These are phyloP conservation scores for Drosophila suzukii DNA, from an alignment of 1,140 invertebrate species.

Conservation along the genomic window DNA sequence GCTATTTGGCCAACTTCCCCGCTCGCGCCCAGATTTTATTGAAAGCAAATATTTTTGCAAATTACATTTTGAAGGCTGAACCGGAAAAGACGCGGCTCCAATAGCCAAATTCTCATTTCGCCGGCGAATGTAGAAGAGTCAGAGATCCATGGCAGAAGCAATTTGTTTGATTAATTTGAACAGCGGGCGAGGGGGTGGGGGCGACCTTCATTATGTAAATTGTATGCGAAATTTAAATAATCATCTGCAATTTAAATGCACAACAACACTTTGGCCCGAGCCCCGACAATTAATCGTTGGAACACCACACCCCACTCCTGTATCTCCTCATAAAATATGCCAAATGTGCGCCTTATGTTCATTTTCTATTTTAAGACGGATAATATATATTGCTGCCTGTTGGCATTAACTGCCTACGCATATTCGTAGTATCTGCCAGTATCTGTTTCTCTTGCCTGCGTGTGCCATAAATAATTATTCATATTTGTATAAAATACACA, in stretches of 20 bases:
- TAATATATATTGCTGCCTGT: conserved; percentile 64
- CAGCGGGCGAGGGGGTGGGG: conserved; percentile 11
- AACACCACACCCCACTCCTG: not conserved
- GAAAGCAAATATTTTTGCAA: conserved; percentile 79
- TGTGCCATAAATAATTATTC: conserved; percentile 81
- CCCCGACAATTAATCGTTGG: conserved; percentile 76
- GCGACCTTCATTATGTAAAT: conserved; percentile 81
- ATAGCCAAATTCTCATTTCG: conserved; percentile 43
- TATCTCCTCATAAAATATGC: conserved; percentile 65
- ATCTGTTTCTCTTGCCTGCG: conserved; percentile 29
- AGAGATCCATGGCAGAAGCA: conserved; percentile 62
- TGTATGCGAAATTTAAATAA: conserved; percentile 82
- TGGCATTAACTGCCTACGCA: conserved; percentile 71
- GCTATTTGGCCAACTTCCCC: conserved; percentile 12
- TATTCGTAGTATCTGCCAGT: conserved; percentile 35
- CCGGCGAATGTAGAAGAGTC: conserved; percentile 23
- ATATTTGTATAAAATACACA: conserved; percentile 82
- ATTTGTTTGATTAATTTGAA: conserved; percentile 81
- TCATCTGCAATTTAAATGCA: conserved; percentile 82
- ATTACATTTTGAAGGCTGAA: conserved; percentile 67
- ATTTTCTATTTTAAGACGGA: conserved; percentile 76
- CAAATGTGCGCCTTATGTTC: conserved; percentile 78
- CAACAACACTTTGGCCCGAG: conserved; percentile 68
- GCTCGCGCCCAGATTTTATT: conserved; percentile 48
- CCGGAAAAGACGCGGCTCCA: conserved; percentile 35